These are phyloP conservation scores for Mastomys coucha DNA, from an alignment of 2,113 vertebrate species.

Conservation along the genomic window DNA sequence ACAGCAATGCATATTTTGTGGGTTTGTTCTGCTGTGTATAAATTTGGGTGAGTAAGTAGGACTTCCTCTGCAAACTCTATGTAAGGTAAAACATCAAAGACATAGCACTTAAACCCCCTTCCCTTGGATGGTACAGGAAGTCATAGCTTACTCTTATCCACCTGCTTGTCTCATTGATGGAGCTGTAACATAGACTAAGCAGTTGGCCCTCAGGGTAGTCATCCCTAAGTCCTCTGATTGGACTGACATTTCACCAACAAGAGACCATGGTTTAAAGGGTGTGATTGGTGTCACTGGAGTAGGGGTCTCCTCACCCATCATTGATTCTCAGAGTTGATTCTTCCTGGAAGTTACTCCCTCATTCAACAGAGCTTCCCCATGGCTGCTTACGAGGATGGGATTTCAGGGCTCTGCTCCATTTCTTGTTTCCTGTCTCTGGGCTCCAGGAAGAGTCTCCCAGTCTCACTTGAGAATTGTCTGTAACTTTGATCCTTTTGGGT, in stretches of 20 bases:
- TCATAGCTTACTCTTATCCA: neutral
- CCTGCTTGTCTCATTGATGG: neutral
- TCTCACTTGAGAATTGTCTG: neutral
- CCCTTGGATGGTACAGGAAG: neutral
- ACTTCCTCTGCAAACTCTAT: neutral
- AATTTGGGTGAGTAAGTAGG: neutral
- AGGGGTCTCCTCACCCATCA: neutral
- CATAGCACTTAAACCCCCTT: neutral
- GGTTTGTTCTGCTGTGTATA: neutral
- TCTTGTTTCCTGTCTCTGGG: neutral
- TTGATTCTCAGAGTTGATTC: neutral
- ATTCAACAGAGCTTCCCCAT: neutral
- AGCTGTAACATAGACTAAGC: neutral
- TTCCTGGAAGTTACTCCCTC: neutral
- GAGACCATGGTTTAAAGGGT: neutral
- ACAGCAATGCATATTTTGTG: neutral
- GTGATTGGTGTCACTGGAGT: neutral
- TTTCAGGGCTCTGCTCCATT: neutral
- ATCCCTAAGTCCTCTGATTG: neutral
- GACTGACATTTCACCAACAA: neutral
- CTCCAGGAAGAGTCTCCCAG: neutral
- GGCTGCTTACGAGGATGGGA: neutral
- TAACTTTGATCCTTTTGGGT: neutral
- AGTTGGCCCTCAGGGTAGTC: fast-evolving
- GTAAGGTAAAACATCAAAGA: neutral